Evolutionary conservation across 2,888 invertebrate species (phyloP), one percentile per base, ranked within the genome.

Genomic region (Diploptera punctata): DNA sequence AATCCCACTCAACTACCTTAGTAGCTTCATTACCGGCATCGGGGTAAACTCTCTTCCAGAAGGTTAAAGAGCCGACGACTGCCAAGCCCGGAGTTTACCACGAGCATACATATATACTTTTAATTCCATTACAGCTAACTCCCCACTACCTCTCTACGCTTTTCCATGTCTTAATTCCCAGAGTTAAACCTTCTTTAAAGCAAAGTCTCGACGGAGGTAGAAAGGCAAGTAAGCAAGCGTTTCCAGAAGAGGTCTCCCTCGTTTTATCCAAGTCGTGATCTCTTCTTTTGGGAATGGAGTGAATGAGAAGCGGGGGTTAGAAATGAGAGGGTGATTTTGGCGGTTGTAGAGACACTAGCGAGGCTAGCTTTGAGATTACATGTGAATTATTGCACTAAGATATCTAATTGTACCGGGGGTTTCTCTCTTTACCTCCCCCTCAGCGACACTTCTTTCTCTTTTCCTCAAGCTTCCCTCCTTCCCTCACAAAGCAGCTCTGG

Each of bases 321-420:
- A n/a, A n/a, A n/a, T n/a, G 75, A 74, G 21, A 52, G 73, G 78
- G 77, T 78, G 77, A 3, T 26, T 26, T 26, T 61, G 65, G 65
- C 29, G 57, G 57, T 57, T 29, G 57, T 31, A 57, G 57, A 57
- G 57, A 57, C 57, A 57, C 78, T 78, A 80, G 81, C 81, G 81
- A 81, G 81, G 81, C 81, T 81, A 67, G 69, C 81, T 81, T 82
- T 81, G 83, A 87, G 86, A 84, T 86, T 87, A 86, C 87, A 84
- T 86, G 84, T 88, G 88, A 88, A 88, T 85, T 85, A 85, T 84
- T 82, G 83, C 82, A 81, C 82, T 83, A 84, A 84, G 85, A 85
- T 85, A 85, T 84, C 84, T 84, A 84, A 85, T 84, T 84, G 84
- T 83, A 82, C 83, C 80, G 81, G 78, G 75, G 77, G 69, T 68